Base-by-base conservation (phyloP, 2,113 vertebrate species). In the Tringa solitaria region DNA sequence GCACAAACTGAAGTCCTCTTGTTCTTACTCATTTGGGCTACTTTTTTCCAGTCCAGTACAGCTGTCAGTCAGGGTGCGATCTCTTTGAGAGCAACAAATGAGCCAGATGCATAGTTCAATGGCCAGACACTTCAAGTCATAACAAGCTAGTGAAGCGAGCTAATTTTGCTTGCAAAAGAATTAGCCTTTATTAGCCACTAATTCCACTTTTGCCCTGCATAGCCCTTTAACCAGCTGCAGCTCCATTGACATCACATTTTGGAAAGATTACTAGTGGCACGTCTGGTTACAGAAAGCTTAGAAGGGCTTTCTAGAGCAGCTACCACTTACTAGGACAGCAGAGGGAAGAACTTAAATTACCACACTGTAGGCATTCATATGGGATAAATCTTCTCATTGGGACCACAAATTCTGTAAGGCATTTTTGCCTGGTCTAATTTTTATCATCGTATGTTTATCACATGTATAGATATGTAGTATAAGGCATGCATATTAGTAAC, bases 91-190 rank as follows among this genome's bases (percentile, higher is more conserved):
- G 84, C 89, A 97, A 76, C 97, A 97, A 98, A 96, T 96, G 95
- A 97, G 94, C 93, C 96, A 97, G 94, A 97, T 94, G 96, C 94
- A 90, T 45, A 96, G 91, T 78, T 96, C 94, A 97, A 96, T 65
- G 54, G 82, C 94, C 96, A 97, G 97, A 97, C 96, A 95, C 96
- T 96, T 97, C 96, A 97, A 98, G 97, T 97, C 96, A 97, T 97
- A 98, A 98, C 96, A 97, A 97, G 94, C 89, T 76, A 96, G 91
- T 95, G 94, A 97, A 96, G 97, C 82, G 48, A 97, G 90, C 82
- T 97, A 97, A 98, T 97, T 96, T 96, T 97, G 93, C 97, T 97
- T 97, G 95, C 96, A 97, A 93, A 97, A 97, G 96, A 97, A 97
- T 97, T 97, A 97, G 81, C 90, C 86, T 95, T 97, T 96, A 97